phyloP scores from a whole-genome alignment of 2,888 invertebrate species.

The Eledone cirrhosa region DNA sequence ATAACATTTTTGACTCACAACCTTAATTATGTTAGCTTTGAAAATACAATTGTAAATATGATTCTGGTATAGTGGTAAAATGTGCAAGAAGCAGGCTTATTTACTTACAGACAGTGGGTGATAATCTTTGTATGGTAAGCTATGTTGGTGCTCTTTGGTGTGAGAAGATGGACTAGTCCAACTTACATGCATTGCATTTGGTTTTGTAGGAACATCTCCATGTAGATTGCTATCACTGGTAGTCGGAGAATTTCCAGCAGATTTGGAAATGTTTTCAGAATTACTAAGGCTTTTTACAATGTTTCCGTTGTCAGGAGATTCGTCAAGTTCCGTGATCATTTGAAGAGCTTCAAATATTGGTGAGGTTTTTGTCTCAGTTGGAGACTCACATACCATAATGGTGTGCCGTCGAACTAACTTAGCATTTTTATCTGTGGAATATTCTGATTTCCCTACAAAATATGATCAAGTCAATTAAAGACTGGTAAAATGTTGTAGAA shows the following conservation, averaged over 20 bases:
- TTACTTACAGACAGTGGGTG: constrained; percentile 52
- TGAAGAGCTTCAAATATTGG: background rate
- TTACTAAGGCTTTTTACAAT: background rate
- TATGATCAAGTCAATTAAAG: background rate
- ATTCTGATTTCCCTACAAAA: background rate
- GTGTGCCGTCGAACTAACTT: constrained; percentile 55
- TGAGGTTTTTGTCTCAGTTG: constrained; percentile 37
- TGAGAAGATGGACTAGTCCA: constrained; percentile 47
- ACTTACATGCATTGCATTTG: constrained; percentile 58
- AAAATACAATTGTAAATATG: no score
- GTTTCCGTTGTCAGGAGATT: background rate
- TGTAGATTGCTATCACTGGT: constrained; percentile 23
- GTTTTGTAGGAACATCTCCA: constrained; percentile 45
- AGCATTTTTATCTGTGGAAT: constrained; percentile 7
- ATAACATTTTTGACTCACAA: no score
- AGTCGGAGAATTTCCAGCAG: constrained; percentile 23
- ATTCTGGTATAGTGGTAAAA: no score
- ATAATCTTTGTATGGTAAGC: constrained; percentile 47
- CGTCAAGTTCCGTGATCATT: constrained; percentile 1
- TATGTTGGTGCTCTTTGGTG: constrained; percentile 24
- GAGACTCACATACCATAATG: constrained; percentile 60
- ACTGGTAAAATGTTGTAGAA: no score
- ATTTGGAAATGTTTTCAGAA: background rate
- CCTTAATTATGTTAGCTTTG: no score
- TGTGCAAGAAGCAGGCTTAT: background rate